Evolutionary conservation across 2,888 invertebrate species (phyloP), one percentile per base, ranked within the genome.

Genomic region (Glaucopsyche alexis): DNA sequence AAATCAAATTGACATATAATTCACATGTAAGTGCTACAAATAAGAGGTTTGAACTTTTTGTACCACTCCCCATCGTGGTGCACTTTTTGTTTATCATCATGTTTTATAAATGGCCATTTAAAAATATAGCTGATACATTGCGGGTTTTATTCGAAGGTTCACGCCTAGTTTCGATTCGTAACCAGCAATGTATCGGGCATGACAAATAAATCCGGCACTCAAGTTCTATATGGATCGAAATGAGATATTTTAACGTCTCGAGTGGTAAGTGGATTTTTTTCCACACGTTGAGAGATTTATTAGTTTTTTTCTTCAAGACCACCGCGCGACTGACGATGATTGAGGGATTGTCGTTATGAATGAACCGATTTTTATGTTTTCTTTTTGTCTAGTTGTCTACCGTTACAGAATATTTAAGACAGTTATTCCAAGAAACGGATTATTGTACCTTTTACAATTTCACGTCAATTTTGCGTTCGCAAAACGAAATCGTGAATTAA

Each of bases 291-390:
- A 75, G 55, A 80, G 80, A 82, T 83, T 82, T 81, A 82, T 80
- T 45, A 11, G 42, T 79, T 77, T 77, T 71, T 83, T 82, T 85
- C 84, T 85, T 78, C 76, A 74, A 80, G 85, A 84, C 85, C 86
- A 85, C 85, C 85, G 80, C 77, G 74, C 78, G 75, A 75, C 75
- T 77, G 81, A 81, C 73, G 77, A 77, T 83, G 84, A 83, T 84
- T 82, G 81, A 82, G 81, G 80, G 80, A 81, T 74, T 81, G 75
- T 81, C 80, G 81, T 82, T 78, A 80, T 81, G 80, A 81, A 82
- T 78, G 78, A 45, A 45, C 11, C 16, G 67, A 65, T 40, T 55
- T 55, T 14, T 6, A 67, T 47, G 45, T 45, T 67, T 66, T 67
- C 19, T 45, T 67, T 47, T 67, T 67, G 9, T 67, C 45, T 38